Base-by-base conservation (phyloP, 2,113 vertebrate species). In the Progne subis region DNA sequence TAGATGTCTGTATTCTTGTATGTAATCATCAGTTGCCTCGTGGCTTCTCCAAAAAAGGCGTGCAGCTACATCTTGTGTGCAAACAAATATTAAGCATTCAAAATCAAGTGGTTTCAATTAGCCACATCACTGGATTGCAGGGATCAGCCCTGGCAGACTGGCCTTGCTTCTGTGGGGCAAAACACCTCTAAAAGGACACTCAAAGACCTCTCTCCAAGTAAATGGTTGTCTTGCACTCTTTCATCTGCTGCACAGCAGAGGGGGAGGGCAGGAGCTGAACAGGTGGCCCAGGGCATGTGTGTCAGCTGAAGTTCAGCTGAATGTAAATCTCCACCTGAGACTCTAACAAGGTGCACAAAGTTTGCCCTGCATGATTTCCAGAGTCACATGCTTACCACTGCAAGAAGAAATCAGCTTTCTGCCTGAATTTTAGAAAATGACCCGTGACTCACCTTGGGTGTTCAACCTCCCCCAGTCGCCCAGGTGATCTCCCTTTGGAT, bases 41-140 rank as follows among this genome's bases (percentile, higher is more conserved):
- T 72, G 83, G 72, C 76, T 83, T 82, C 88, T 96, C 92, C 94
- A 97, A 95, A 96, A 96, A 49, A 94, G 94, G 94, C 88, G 76
- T 95, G 79, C 82, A 75, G n/a, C 82, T 86, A 68, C 74, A 72
- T 50, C 44, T 95, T 96, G 96, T 96, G 61, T 96, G 80, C 94
- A 97, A 97, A 97, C 93, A 95, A 93, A 90, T 88, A 82, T 47
- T 93, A 92, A 93, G 68, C 88, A 93, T 84, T 84, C 52, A 82
- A 78, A 96, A 95, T 82, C 64, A 91, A 96, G 93, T 95, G 88
- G 60, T 60, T 94, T 84, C 90, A 95, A 96, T 96, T 78, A 96
- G 64, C 34, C 46, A 39, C 59, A 53, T 69, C 2, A 8, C n/a
- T 79, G 8, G 77, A 76, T 72, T 76, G 57, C 55, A 74, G 87